These are phyloP conservation scores for Ctenochaetus hawaiiensis DNA, from an alignment of 2,797 vertebrate genomes.

Conservation along the genomic window DNA sequence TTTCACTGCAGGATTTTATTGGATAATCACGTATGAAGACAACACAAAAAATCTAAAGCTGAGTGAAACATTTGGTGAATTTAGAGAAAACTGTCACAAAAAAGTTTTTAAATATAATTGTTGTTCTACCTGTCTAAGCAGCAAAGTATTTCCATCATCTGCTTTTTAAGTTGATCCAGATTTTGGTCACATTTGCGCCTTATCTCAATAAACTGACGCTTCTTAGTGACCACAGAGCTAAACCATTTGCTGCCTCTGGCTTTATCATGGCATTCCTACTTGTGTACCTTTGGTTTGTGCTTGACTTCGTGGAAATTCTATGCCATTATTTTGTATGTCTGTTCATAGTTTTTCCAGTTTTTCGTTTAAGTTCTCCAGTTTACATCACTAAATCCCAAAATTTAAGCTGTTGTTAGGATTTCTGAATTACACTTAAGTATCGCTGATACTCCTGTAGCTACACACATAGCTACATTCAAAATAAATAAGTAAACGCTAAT, in stretches of 20 bases:
- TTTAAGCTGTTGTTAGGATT: neutral
- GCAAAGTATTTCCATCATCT: neutral
- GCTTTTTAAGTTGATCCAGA: neutral
- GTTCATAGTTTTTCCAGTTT: neutral
- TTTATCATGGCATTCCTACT: neutral
- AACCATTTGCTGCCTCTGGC: neutral
- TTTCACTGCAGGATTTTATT: neutral
- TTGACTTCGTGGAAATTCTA: neutral
- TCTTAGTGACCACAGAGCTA: neutral
- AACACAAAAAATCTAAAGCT: no score
- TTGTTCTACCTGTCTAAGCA: no score
- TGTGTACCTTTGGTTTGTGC: neutral
- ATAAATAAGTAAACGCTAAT: neutral
- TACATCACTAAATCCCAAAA: neutral
- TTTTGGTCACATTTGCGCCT: neutral
- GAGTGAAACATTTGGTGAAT: no score
- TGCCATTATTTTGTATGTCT: neutral
- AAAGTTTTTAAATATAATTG: no score
- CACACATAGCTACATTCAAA: no score
- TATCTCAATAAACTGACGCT: constrained; percentile 4
- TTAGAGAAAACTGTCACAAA: no score
- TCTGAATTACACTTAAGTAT: neutral
- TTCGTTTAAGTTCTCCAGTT: neutral
- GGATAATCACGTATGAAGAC: neutral
- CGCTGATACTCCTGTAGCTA: no score